Evolutionary conservation across 2,888 invertebrate genomes (phyloP).

Genomic region (Hemicrepidius hirtus): DNA sequence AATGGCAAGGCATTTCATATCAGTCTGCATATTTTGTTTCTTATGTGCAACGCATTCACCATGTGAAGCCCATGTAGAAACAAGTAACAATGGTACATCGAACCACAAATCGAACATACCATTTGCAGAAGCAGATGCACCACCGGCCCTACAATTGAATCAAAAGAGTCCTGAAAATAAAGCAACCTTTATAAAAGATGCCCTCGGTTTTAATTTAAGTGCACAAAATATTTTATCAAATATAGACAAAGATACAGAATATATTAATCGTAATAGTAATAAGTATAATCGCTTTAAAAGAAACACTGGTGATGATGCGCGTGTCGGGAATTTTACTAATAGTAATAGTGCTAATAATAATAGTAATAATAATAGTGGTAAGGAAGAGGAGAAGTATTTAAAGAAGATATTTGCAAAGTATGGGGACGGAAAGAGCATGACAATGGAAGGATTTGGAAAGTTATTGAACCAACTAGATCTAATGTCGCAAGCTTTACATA

Average conservation of each 20-base stretch:
- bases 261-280: constrained; percentile 5
- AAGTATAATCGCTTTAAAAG: constrained; percentile 35
- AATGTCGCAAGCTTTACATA: constrained; percentile 37
- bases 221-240: constrained; percentile 3
- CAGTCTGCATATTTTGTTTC: constrained; percentile 89
- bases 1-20: constrained; percentile 80
- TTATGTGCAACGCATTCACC: constrained; percentile 85
- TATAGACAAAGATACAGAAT: neutral
- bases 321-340: constrained; percentile 37
- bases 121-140: constrained; percentile 35
- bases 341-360: constrained; percentile 53
- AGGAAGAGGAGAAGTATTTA: constrained; percentile 77
- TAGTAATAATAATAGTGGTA: constrained; percentile 50
- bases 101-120: constrained; percentile 51
- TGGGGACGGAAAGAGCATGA: constrained; percentile 79
- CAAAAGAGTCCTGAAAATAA: constrained; percentile 3
- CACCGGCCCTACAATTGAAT: constrained; percentile 26
- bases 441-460: constrained; percentile 81
- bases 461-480: constrained; percentile 74
- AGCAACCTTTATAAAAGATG: neutral
- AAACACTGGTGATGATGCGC: constrained; percentile 56
- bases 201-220: constrained; percentile 15
- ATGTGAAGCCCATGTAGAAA: constrained; percentile 81
- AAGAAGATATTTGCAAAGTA: constrained; percentile 81
- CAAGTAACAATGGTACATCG: constrained; percentile 55